These are phyloP conservation scores for Amphimallon solstitiale DNA, from an alignment of 2,888 invertebrate species.

Conservation along the genomic window DNA sequence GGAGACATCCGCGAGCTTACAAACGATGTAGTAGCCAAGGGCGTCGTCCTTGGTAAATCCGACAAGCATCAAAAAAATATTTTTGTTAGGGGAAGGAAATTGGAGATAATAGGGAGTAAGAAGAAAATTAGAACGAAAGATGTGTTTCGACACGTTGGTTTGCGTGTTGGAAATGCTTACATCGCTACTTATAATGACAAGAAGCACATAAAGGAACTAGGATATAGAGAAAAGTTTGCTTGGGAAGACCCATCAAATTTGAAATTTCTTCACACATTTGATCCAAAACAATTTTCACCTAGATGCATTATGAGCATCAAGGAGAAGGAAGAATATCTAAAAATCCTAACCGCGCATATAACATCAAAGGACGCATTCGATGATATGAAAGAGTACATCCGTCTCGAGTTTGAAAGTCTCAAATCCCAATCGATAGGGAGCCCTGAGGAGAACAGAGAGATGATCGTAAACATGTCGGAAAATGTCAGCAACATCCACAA, in stretches of 20 bases:
- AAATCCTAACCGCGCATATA: not conserved
- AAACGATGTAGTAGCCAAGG: constrained; percentile 30
- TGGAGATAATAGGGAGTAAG: not conserved
- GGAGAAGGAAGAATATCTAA: not conserved
- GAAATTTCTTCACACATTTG: no score
- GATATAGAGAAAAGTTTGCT: no score
- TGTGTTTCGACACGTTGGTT: not conserved
- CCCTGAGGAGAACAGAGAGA: no score
- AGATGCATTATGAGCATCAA: not conserved
- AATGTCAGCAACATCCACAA: not conserved
- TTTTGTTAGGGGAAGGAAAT: not conserved
- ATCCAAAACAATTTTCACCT: not conserved
- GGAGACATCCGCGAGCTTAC: not conserved
- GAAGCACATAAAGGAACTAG: no score
- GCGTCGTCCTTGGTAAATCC: constrained; percentile 36
- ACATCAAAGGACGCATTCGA: not conserved
- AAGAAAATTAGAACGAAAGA: not conserved
- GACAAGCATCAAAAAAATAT: constrained; percentile 29
- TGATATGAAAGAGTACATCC: not conserved
- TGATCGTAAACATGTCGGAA: no score
- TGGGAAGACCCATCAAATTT: no score
- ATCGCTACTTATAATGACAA: no score
- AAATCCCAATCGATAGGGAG: no score
- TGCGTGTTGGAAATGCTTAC: no score
- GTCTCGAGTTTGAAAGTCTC: no score